phyloP scores from a whole-genome alignment of 2,113 vertebrate genomes.

The Phalacrocorax carbo region DNA sequence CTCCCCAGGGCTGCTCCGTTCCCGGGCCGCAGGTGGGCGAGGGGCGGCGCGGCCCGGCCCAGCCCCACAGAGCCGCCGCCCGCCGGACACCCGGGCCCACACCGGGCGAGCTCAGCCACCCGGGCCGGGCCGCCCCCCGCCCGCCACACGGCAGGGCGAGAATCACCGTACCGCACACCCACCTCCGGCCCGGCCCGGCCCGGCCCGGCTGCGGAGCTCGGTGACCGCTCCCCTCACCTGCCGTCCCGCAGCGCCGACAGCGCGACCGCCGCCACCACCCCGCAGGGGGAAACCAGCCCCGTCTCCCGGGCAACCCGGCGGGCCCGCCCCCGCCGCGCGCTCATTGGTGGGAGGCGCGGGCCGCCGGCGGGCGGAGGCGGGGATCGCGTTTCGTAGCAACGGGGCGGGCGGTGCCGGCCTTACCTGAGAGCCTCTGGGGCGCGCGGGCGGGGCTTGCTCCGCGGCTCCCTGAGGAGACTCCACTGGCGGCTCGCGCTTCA shows the following conservation, averaged over 20 bases:
- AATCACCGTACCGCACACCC: no score
- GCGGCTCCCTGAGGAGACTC: background rate
- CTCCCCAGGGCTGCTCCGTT: background rate
- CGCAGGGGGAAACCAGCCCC: no score
- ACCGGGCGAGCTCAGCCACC: no score
- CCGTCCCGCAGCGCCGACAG: no score
- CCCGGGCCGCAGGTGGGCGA: background rate
- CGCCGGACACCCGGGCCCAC: background rate
- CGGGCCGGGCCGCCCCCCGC: no score
- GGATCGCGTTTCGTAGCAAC: background rate
- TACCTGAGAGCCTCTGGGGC: background rate
- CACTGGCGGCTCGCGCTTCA: background rate
- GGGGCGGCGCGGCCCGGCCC: background rate
- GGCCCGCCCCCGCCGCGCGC: background rate
- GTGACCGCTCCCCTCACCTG: no score
- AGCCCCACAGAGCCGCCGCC: background rate
- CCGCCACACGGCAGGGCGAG: no score
- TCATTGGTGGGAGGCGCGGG: background rate
- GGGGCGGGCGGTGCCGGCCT: fast-evolving
- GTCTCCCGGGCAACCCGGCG: no score
- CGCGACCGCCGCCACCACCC: no score
- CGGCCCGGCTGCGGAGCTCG: no score
- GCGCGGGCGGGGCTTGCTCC: no score
- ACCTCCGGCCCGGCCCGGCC: no score
- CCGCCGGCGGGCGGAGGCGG: background rate